phyloP scores from a whole-genome alignment of 2,888 invertebrate genomes.

The Leptinotarsa haldemani region DNA sequence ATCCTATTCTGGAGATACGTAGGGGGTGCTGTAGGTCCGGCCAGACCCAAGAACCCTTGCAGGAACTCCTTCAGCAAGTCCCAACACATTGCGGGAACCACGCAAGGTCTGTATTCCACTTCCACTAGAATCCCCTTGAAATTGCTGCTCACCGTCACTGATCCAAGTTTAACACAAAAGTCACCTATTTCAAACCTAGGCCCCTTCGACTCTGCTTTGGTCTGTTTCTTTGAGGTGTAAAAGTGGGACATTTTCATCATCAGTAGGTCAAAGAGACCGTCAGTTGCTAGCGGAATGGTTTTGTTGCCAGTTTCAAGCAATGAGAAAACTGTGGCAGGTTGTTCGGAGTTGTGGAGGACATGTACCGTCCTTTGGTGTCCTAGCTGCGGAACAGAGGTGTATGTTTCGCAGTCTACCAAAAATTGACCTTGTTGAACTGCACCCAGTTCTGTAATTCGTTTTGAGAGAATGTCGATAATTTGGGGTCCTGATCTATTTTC shows the following conservation, averaged over 20 bases:
- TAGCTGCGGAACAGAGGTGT: slow-evolving; percentile 81
- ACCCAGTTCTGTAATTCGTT: slow-evolving; percentile 86
- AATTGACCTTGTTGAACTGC: slow-evolving; percentile 91
- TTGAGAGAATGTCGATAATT: slow-evolving; percentile 87
- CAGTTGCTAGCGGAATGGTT: slow-evolving; percentile 89
- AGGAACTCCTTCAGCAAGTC: slow-evolving; percentile 91
- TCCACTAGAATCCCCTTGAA: slow-evolving; percentile 95
- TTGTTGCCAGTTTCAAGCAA: slow-evolving; percentile 89
- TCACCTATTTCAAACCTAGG: slow-evolving; percentile 89
- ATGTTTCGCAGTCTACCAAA: slow-evolving; percentile 95
- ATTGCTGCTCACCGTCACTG: slow-evolving; percentile 90
- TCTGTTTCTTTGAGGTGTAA: slow-evolving; percentile 90
- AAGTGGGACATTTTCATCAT: slow-evolving; percentile 90
- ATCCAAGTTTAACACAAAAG: slow-evolving; percentile 93
- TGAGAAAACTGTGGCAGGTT: slow-evolving; percentile 94
- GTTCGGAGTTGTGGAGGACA: slow-evolving; percentile 95
- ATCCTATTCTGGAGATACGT: slow-evolving; percentile 79
- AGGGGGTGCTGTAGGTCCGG: slow-evolving; percentile 79
- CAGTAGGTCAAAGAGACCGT: slow-evolving; percentile 89
- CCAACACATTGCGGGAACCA: slow-evolving; percentile 90
- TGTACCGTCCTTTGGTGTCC: slow-evolving; percentile 86
- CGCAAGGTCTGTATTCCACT: slow-evolving; percentile 93
- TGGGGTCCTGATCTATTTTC: slow-evolving; percentile 91
- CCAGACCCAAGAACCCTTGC: slow-evolving; percentile 87
- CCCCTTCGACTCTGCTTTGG: slow-evolving; percentile 87